phyloP scores from a whole-genome alignment of 2,113 vertebrate genomes.

The Bagarius yarrelli region DNA sequence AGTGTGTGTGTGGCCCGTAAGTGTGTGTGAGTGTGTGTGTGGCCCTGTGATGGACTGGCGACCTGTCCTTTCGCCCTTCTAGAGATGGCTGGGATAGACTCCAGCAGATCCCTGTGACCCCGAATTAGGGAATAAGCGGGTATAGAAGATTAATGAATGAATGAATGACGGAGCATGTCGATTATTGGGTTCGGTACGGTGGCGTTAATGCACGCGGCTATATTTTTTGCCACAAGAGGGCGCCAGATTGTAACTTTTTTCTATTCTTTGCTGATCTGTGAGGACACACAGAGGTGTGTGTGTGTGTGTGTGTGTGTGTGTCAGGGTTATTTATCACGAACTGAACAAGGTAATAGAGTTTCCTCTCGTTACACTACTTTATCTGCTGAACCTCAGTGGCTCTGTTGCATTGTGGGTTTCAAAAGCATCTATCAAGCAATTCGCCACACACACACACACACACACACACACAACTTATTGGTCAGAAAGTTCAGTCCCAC shows the following conservation, averaged over 20 bases:
- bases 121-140: too few relatives aligned
- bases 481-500: not conserved
- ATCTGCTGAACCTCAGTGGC: conserved; percentile 19
- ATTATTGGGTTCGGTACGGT: rapidly evolving
- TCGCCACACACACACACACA: conserved; percentile 16
- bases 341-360: conserved; percentile 11
- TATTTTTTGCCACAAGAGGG: not conserved
- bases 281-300: conserved; percentile 8
- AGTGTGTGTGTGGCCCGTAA: too few relatives aligned
- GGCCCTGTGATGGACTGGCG: too few relatives aligned
- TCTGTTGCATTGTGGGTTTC: conserved; percentile 25
- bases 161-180: too few relatives aligned
- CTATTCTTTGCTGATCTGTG: not conserved
- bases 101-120: too few relatives aligned
- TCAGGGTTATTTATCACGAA: conserved; percentile 42
- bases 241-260: conserved; percentile 7
- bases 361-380: conserved; percentile 26
- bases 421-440: conserved; percentile 34
- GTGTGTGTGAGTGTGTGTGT: too few relatives aligned
- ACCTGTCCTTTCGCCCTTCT: too few relatives aligned
- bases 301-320: conserved; percentile 4
- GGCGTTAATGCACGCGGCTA: not conserved
- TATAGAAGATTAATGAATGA: too few relatives aligned
- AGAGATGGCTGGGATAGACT: too few relatives aligned
- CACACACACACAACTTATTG: conserved; percentile 15